These are phyloP conservation scores for Odobenus rosmarus DNA, from an alignment of 2,113 vertebrate species.

Conservation along the genomic window DNA sequence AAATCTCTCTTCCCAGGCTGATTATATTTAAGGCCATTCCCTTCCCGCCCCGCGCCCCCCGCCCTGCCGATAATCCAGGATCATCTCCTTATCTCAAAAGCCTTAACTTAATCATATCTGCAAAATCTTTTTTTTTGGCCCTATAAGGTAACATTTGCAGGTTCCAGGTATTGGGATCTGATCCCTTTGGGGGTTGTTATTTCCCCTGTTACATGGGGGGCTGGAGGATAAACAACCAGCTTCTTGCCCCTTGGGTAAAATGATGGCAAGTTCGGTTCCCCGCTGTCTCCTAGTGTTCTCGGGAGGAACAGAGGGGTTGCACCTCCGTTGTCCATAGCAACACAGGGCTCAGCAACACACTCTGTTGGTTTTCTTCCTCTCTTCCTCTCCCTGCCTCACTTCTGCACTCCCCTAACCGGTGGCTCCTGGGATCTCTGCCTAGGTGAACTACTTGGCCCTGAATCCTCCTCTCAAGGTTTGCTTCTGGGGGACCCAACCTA, in stretches of 20 bases:
- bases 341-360: background rate
- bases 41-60: no score
- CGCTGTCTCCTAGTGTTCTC: background rate
- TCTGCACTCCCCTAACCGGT: background rate
- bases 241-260: background rate
- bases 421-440: background rate
- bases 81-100: background rate
- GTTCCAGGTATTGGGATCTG: background rate
- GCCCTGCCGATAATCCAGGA: background rate
- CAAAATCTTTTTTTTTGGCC: background rate
- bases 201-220: rapidly evolving
- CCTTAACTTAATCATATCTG: background rate
- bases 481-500: background rate
- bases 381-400: background rate
- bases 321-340: background rate
- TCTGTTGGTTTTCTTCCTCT: background rate
- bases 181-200: background rate
- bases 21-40: background rate
- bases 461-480: background rate
- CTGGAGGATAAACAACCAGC: background rate
- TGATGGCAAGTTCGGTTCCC: background rate
- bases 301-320: background rate
- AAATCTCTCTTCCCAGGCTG: background rate
- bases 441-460: background rate
- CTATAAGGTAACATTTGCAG: background rate